phyloP scores from a whole-genome alignment of 1,140 invertebrate species.

The Zaprionus nigranus region DNA sequence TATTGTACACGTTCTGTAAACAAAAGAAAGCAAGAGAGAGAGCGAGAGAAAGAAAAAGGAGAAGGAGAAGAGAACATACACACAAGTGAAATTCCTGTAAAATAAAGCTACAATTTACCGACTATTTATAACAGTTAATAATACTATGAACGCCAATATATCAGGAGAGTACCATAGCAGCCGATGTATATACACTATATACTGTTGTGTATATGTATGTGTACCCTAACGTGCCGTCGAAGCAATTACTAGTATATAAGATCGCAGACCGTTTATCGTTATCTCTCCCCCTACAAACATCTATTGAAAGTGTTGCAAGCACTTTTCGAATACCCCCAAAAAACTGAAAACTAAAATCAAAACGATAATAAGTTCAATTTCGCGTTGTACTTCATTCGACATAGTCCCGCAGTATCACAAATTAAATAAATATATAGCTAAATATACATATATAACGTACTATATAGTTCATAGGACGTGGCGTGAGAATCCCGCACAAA shows the following conservation, averaged over 20 bases:
- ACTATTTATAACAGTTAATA: conserved; percentile 51
- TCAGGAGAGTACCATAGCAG: conserved; percentile 26
- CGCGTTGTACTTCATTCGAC: conserved; percentile 17
- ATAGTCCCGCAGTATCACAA: conserved; percentile 68
- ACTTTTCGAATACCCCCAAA: conserved; percentile 59
- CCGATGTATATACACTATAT: conserved; percentile 2
- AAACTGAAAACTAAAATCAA: conserved; percentile 28
- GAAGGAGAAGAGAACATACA: conserved; percentile 12
- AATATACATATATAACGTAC: conserved; percentile 52
- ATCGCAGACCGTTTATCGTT: conserved; percentile 50
- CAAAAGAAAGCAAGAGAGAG: conserved; percentile 12
- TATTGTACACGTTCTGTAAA: conserved; percentile 64
- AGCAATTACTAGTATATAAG: conserved; percentile 78
- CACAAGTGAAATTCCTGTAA: conserved; percentile 51
- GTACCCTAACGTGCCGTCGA: conserved; percentile 71
- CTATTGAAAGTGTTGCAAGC: conserved; percentile 34
- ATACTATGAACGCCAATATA: conserved; percentile 22
- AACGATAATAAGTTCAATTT: conserved; percentile 22
- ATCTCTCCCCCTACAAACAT: conserved; percentile 37
- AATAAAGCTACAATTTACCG: conserved; percentile 50
- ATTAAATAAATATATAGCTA: conserved; percentile 58
- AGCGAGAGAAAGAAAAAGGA: conserved; percentile 17
- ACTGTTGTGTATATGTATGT: conserved; percentile 24
- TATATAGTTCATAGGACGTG: conserved; percentile 5
- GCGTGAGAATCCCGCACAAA: conserved; percentile 12